Evolutionary conservation across 2,113 vertebrate genomes (phyloP), one percentile per base, ranked within the genome.

Genomic region (Callorhinus ursinus): DNA sequence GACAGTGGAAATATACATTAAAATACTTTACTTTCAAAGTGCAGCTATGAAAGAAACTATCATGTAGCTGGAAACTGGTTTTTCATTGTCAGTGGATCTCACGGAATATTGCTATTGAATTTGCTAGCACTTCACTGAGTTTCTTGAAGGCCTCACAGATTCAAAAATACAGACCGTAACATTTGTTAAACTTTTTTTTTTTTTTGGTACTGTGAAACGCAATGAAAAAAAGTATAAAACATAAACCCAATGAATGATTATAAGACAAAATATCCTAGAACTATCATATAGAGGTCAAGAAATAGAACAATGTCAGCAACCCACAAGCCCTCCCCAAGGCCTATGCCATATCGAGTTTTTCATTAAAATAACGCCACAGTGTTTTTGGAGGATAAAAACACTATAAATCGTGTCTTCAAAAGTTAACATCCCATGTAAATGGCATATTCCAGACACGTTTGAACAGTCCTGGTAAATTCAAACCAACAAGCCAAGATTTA

Each of bases 401-500:
- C 16, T 79, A 0, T 69, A 93, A 92, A 49, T 49, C 26, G 2
- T 61, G 74, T 92, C 24, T 96, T 96, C 16, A 76, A 72, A 95
- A 88, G 67, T 77, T 67, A 84, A 93, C 57, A 83, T 46, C n/a
- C 21, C 36, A 81, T 18, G 24, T 33, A 72, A 80, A 24, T 92
- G n/a, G 24, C 28, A 61, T 82, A 59, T 46, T 61, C 22, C 12
- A 72, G 61, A 13, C 61, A 53, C 18, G 46, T 42, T 51, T 67
- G 71, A 90, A 69, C 2, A 82, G n/a, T 92, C n/a, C 59, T 88
- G 24, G 46, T 51, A 94, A 95, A 89, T 91, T 82, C 72, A 93
- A 96, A 26, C 22, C 31, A 80, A 85, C 53, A 74, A 72, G 31
- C 53, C 39, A 92, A 83, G 51, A 51, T 59, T 79, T 85, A 46